Evolutionary conservation across 2,888 invertebrate genomes (phyloP), one percentile per base, ranked within the genome.

Genomic region (Apodemia mormo): DNA sequence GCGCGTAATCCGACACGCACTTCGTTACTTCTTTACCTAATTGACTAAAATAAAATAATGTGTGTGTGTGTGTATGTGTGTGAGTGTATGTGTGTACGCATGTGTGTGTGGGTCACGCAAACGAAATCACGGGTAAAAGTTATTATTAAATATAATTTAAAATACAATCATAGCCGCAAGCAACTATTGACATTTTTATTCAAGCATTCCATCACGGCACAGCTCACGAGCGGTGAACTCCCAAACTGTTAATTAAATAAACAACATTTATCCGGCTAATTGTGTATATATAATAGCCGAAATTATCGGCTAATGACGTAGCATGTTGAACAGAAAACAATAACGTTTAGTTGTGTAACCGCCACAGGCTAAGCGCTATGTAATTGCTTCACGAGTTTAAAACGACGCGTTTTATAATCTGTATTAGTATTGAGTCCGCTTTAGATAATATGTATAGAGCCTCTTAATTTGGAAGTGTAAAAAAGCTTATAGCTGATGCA

Each of bases 201-300:
- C 14, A 33, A 14, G 12, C 6, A 33, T 30, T 61, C 61, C 33
- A 33, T 61, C 33, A 61, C 30, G 58, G 1, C 30, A 30, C 2
- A 14, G 2, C 30, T 33, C 10, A 33, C 5, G 33, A 33, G 4
- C 12, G 45, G 12, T 45, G 45, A 45, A 30, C n/a, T 33, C 14
- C 10, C 14, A 61, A 61, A 61, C 61, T 14, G 61, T 14, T 33
- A 61, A 61, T 61, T 61, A 61, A 61, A 61, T 61, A 61, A 61
- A 61, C 7, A 61, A 14, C 6, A 61, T 61, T 61, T 61, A 14
- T 33, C 33, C 33, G 14, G 12, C 33, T 61, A 61, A 61, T 61
- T 37, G 14, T 30, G 30, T 61, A 14, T 61, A 22, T 22, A 22
- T 61, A 6, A 33, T 14, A 33, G 30, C 33, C 61, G 33, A 61